phyloP scores from a whole-genome alignment of 2,113 vertebrate species.

The Sprattus sprattus region DNA sequence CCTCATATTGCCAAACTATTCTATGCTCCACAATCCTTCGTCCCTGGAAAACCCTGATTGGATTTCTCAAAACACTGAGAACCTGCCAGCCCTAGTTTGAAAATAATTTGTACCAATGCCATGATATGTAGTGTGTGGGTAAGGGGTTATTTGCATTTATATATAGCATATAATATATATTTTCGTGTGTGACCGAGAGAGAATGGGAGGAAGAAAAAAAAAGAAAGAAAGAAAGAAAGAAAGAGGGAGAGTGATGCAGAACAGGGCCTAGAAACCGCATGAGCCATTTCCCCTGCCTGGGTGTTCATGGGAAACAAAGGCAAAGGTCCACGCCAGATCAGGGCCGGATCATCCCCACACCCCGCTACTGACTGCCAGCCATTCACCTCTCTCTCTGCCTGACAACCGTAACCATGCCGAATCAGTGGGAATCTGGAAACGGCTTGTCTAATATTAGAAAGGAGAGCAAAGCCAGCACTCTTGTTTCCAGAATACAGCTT shows the following conservation, averaged over 20 bases:
- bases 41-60: no score
- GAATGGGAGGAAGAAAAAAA: neutral
- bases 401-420: conserved; percentile 10
- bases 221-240: neutral
- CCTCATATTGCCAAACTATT: no score
- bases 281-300: neutral
- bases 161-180: no score
- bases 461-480: neutral
- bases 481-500: neutral
- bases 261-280: neutral
- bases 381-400: neutral
- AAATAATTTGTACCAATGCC: no score
- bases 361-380: neutral
- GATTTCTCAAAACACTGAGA: no score
- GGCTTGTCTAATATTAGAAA: conserved; percentile 3
- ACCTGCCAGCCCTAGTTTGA: no score
- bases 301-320: neutral
- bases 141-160: no score
- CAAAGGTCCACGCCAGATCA: neutral
- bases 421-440: conserved; percentile 3
- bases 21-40: no score
- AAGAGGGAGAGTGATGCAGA: neutral
- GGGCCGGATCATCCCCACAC: neutral
- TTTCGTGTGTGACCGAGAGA: neutral
- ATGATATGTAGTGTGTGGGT: no score